Base-by-base conservation (phyloP, 2,797 vertebrate genomes). In the Valencia hispanica region DNA sequence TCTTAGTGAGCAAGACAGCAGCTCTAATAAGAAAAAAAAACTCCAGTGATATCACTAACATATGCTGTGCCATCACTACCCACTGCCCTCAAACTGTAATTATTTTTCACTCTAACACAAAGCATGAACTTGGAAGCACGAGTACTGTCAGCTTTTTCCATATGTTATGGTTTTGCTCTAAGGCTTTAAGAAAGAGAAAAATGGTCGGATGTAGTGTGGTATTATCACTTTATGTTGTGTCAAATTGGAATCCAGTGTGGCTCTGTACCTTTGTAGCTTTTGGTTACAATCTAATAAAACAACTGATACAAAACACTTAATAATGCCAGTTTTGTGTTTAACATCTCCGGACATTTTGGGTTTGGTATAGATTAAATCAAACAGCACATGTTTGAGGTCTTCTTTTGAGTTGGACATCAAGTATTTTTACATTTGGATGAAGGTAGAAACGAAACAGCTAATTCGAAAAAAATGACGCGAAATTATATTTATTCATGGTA, bases 1-100 rank as follows among this genome's bases (percentile, higher is more conserved):
- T 93, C 92, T 90, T 81, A 53, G 83, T 47, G 79, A 82, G 88
- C 82, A 69, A 75, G 84, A 91, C 79, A 86, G 87, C 73, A 71
- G 82, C 74, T 74, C 85, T 84, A 65, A 27, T 65, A 79, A 80
- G 73, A 69, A 36, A 88, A 69, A 36, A 88, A 88, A 86, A 82
- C 32, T 76, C 86, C 85, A 85, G 77, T 87, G 78, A 79, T 88
- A 90, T 88, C 79, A 80, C 77, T 25, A 82, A 86, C 88, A 87
- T 80, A 87, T 71, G 80, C 73, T 47, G 47, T 22, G 39, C 70
- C 63, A 80, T 86, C 81, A 77, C 75, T 90, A 75, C 70, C 79
- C 77, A 71, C 80, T 81, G 83, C 79, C 83, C 78, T 78, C 68
- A 81, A 85, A 91, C 65, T 77, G 70, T 88, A 84, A 92, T 91